phyloP scores from a whole-genome alignment of 2,113 vertebrate species.

The Varanus salvator region DNA sequence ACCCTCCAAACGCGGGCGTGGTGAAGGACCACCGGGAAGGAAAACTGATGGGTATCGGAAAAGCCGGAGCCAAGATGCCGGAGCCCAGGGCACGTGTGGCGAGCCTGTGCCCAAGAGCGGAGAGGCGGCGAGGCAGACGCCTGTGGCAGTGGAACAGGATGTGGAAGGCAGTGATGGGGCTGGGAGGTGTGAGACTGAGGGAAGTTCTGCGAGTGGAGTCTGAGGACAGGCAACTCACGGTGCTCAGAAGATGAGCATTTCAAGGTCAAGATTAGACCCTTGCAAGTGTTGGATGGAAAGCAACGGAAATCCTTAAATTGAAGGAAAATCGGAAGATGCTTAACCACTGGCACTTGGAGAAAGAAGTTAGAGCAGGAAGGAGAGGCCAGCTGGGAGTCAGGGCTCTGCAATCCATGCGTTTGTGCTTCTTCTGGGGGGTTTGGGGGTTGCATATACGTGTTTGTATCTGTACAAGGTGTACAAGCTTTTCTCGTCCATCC shows the following conservation, averaged over 20 bases:
- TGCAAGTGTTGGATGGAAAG: not conserved
- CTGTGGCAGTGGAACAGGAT: not conserved
- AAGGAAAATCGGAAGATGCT: not conserved
- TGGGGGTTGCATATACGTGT: rapidly evolving
- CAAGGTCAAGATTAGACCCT: not conserved
- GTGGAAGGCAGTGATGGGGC: no score
- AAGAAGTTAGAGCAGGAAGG: not conserved
- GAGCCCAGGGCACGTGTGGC: not conserved
- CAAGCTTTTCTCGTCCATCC: not conserved
- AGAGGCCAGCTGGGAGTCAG: not conserved
- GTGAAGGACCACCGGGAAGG: not conserved
- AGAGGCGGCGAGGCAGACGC: not conserved
- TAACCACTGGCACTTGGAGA: not conserved
- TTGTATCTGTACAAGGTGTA: rapidly evolving
- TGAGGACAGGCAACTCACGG: not conserved
- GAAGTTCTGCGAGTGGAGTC: not conserved
- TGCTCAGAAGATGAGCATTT: not conserved
- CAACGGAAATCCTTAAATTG: not conserved
- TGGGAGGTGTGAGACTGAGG: not conserved
- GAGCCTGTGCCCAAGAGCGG: no score
- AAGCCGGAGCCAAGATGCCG: no score
- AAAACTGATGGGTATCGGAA: not conserved
- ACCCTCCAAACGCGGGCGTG: no score
- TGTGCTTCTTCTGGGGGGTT: not conserved
- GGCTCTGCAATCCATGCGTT: not conserved